These are phyloP conservation scores for Nyctibius bracteatus DNA, from an alignment of 2,113 vertebrate species.

Conservation along the genomic window DNA sequence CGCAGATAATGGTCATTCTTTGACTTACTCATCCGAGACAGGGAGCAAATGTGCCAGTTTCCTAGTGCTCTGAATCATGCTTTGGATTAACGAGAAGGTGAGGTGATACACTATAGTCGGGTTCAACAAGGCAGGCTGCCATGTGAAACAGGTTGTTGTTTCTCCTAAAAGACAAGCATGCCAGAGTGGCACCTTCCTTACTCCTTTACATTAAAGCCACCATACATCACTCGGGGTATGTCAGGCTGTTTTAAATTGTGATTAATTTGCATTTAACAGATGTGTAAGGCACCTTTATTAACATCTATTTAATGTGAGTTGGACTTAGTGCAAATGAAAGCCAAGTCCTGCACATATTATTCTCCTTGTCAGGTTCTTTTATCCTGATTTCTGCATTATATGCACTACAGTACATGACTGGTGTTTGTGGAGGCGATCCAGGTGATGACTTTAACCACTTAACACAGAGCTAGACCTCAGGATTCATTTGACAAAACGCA, in stretches of 20 bases:
- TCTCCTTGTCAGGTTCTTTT: background rate
- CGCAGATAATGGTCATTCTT: background rate
- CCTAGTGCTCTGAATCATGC: background rate
- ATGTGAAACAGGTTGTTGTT: background rate
- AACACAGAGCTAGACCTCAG: background rate
- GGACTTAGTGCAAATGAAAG: background rate
- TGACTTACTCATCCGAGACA: background rate
- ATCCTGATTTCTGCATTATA: background rate
- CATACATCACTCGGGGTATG: background rate
- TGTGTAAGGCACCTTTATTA: slow-evolving; percentile 1
- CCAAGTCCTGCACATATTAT: background rate
- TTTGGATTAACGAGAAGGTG: background rate
- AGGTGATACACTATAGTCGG: background rate
- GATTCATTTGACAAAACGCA: background rate
- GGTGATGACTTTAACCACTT: background rate
- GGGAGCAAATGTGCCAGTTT: background rate
- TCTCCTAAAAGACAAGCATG: background rate
- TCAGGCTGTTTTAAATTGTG: background rate
- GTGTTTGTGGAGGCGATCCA: background rate
- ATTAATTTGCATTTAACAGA: slow-evolving; percentile 19
- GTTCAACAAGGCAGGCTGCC: background rate
- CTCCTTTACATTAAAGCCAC: background rate
- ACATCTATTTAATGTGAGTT: background rate
- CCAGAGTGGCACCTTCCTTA: background rate
- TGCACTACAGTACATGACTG: background rate